A percentile compares a stretch with the other conserved stretches of the same genome.
phyloP scores from a whole-genome alignment of 30 jellyfish, hydroid and myxozoan genomes.

The Chrysaora quinquecirrha region DNA sequence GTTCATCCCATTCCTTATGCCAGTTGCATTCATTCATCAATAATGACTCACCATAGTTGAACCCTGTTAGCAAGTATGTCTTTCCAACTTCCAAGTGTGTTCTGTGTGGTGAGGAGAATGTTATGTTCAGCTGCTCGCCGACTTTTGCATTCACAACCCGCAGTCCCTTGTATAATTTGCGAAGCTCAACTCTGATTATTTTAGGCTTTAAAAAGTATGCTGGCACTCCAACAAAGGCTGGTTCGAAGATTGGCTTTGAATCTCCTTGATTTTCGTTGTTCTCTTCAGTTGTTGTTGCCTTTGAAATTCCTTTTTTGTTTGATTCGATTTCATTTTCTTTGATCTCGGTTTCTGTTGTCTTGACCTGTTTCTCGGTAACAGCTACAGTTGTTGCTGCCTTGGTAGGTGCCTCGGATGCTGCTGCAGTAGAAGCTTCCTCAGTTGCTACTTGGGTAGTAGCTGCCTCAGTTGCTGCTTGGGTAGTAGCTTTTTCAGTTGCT shows the following conservation, averaged over 20 bases:
- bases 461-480: background rate
- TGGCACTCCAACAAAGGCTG: constrained; percentile 24
- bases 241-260: background rate
- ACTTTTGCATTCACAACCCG: constrained; percentile 1
- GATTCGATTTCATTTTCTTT: background rate
- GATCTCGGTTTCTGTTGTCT: background rate
- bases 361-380: background rate
- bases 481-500: background rate
- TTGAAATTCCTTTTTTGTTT: constrained; percentile 11
- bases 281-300: constrained; percentile 1
- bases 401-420: background rate
- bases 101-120: constrained; percentile 23
- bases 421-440: background rate
- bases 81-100: constrained; percentile 33
- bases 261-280: too few relatives aligned
- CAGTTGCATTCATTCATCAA: constrained; percentile 57
- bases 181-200: constrained; percentile 42
- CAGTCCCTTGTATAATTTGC: constrained; percentile 44
- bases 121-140: constrained; percentile 50
- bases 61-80: constrained; percentile 60
- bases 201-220: constrained; percentile 34
- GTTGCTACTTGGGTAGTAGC: background rate
- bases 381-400: background rate
- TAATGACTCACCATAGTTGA: constrained; percentile 21
- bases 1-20: constrained; percentile 43